Conservation (phyloP, 1,140 invertebrate species). For the Trichogramma pretiosum region DNA sequence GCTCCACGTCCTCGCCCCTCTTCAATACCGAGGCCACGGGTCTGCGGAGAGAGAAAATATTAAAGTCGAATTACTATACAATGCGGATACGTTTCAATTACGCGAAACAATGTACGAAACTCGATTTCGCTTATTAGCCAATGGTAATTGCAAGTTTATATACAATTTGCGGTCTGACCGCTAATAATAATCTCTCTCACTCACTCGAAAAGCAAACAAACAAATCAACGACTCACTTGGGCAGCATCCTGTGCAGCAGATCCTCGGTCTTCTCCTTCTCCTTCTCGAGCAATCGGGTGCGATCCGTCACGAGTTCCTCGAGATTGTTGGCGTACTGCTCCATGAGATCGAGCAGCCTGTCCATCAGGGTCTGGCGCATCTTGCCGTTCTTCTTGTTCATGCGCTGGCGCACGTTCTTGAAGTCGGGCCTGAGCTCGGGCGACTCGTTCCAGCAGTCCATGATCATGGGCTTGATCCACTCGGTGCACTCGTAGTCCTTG, state of each 20-base stretch:
- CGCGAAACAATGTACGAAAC: neutral
- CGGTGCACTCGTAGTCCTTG: constrained; percentile 57
- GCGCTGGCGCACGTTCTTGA: constrained; percentile 64
- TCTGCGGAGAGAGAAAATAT: constrained; percentile 43
- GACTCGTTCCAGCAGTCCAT: constrained; percentile 80
- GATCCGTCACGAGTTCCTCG: constrained; percentile 83
- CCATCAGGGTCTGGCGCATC: constrained; percentile 85
- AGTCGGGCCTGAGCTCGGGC: constrained; percentile 72
- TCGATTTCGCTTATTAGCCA: too few species aligned
- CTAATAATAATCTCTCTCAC: too few species aligned
- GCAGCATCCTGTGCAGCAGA: constrained; percentile 85
- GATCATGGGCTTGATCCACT: constrained; percentile 69
- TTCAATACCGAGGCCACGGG: constrained; percentile 79
- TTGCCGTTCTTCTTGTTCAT: constrained; percentile 78
- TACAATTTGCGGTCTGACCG: too few species aligned
- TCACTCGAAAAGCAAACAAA: neutral
- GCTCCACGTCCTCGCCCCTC: constrained; percentile 80
- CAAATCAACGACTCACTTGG: constrained; percentile 58
- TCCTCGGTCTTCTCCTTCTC: constrained; percentile 92
- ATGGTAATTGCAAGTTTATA: too few species aligned
- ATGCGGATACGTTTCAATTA: neutral
- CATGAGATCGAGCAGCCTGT: constrained; percentile 95
- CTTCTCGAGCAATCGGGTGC: constrained; percentile 78
- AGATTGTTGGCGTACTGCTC: constrained; percentile 90
- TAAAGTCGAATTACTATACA: neutral